Conservation (phyloP, 2,113 vertebrate species). For the Rana temporaria region DNA sequence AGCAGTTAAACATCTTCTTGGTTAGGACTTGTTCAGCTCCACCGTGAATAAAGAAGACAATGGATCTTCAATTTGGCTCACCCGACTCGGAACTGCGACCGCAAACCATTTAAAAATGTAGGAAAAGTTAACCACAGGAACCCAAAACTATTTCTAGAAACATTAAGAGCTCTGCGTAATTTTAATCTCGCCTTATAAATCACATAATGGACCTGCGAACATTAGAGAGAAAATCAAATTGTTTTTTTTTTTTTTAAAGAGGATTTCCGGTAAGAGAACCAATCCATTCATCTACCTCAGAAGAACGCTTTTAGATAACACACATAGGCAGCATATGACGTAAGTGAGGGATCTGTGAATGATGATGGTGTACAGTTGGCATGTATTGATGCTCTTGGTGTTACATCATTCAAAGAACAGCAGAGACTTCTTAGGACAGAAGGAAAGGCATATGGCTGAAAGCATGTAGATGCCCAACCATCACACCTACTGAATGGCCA, state of each 20-base stretch:
- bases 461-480: too few species aligned
- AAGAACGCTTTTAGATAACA: constrained; percentile 15
- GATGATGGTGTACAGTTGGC: not conserved
- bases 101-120: constrained; percentile 48
- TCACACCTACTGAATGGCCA: too few species aligned
- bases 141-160: constrained; percentile 47
- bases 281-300: not conserved
- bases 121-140: constrained; percentile 47
- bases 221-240: constrained; percentile 32
- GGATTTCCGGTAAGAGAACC: not conserved
- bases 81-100: constrained; percentile 33
- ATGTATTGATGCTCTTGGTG: not conserved
- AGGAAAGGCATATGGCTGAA: too few species aligned
- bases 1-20: constrained; percentile 43
- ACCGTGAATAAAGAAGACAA: constrained; percentile 35
- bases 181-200: constrained; percentile 56
- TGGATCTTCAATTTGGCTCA: constrained; percentile 43
- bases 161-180: constrained; percentile 47
- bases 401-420: not conserved
- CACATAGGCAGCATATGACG: constrained; percentile 12
- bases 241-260: constrained; percentile 26
- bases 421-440: too few species aligned
- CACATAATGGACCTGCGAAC: constrained; percentile 33
- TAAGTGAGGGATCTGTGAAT: constrained; percentile 10
- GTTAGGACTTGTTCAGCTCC: constrained; percentile 26